Percentiles rank a stretch among this genome's conserved stretches.
Evolutionary conservation across 2,888 invertebrate species (phyloP).

Genomic region (Eremobia ochroleuca): DNA sequence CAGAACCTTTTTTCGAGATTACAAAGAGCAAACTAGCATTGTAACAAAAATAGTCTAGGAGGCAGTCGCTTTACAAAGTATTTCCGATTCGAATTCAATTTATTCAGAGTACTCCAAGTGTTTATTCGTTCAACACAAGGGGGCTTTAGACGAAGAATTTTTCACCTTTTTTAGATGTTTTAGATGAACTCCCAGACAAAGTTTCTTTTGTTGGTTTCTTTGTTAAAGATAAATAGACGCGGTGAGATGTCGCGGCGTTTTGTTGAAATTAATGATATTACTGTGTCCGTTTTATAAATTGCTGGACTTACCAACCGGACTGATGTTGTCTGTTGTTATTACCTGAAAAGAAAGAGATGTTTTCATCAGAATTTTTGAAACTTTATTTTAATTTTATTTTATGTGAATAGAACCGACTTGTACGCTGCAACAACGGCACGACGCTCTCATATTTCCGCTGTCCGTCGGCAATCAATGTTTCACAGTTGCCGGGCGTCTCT

Average conservation of each 20-base stretch:
- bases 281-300: constrained; percentile 36
- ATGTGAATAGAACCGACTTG: background rate
- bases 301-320: constrained; percentile 49
- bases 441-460: background rate
- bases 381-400: background rate
- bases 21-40: constrained; percentile 59
- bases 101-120: constrained; percentile 77
- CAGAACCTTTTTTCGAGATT: constrained; percentile 59
- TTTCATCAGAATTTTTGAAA: constrained; percentile 20
- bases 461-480: no score
- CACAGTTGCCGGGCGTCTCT: background rate
- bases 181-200: constrained; percentile 51
- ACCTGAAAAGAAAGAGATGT: constrained; percentile 51
- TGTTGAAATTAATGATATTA: constrained; percentile 57
- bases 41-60: constrained; percentile 62
- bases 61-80: constrained; percentile 70
- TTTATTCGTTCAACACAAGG: constrained; percentile 73
- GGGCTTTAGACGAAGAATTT: constrained; percentile 68
- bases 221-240: constrained; percentile 59
- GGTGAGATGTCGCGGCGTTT: constrained; percentile 39
- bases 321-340: constrained; percentile 32
- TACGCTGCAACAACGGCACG: background rate
- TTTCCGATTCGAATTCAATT: constrained; percentile 80
- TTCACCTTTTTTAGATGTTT: constrained; percentile 67
- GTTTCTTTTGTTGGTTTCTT: constrained; percentile 62